These are phyloP conservation scores for Cybosia mesomella DNA, from an alignment of 2,888 invertebrate genomes.

Conservation along the genomic window DNA sequence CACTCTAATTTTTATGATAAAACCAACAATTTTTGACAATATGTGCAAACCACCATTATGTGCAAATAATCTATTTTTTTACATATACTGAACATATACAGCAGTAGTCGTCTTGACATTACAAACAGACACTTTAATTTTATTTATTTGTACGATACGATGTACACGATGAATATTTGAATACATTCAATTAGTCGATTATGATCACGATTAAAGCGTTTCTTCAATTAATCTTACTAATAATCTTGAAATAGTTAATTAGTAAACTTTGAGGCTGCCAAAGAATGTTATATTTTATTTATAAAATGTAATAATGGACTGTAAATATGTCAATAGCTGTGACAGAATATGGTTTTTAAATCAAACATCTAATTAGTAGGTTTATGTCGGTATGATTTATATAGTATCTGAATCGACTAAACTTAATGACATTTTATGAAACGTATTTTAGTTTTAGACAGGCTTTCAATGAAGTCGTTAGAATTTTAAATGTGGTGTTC, in stretches of 20 bases:
- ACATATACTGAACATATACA: too few species aligned
- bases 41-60: too few species aligned
- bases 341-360: constrained; percentile 22
- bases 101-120: too few species aligned
- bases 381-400: constrained; percentile 32
- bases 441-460: constrained; percentile 22
- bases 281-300: constrained; percentile 30
- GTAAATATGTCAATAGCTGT: constrained; percentile 29
- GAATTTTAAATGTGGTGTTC: constrained; percentile 12
- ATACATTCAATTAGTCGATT: constrained; percentile 40
- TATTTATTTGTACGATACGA: too few species aligned
- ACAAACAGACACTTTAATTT: too few species aligned
- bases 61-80: too few species aligned
- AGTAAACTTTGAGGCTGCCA: constrained; percentile 15
- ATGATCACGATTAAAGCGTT: constrained; percentile 27
- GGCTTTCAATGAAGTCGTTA: constrained; percentile 19
- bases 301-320: constrained; percentile 13
- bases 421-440: constrained; percentile 29
- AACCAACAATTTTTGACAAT: too few species aligned
- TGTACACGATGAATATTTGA: too few species aligned
- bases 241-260: constrained; percentile 15
- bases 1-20: too few species aligned
- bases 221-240: constrained; percentile 33
- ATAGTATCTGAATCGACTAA: neutral
- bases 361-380: constrained; percentile 35